Base-by-base conservation (phyloP, 1,140 invertebrate genomes). In the Drosophila lacteicornis region DNA sequence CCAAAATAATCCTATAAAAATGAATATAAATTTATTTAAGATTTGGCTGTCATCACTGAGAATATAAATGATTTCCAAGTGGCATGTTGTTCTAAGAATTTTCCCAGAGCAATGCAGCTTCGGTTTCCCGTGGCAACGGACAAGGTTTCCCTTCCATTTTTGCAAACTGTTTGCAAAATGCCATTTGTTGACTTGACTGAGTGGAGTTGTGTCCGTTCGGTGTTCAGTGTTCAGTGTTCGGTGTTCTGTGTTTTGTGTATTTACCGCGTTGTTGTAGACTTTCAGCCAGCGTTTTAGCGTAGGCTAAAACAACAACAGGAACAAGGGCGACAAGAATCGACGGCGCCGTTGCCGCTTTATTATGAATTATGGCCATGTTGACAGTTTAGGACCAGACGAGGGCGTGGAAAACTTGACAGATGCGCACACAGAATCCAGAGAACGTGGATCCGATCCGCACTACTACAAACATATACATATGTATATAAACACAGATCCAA, bases 361-460 rank as follows among this genome's bases (percentile, higher is more conserved):
- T 90, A 90, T 90, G 82, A 90, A 90, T 90, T 91, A 90, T 90
- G 85, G 76, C 75, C 85, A 90, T 86, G 85, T 90, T 90, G 85
- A 90, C 85, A 90, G 85, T 90, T 90, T 85, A 75, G 79, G 57
- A 82, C 68, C 81, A 65, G 75, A 80, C 86, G 85, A 85, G 86
- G 85, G 85, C 85, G 85, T 90, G 85, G 85, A 90, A 91, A 82
- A 88, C 79, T 81, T 91, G 85, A 90, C 85, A 90, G 85, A 90
- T 90, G 85, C 79, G 81, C 85, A 62, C 81, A 82, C 70, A 74
- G 68, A 73, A 38, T 40, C 55, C 67, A 49, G 19, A 46, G 67
- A 53, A 46, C 30, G n/a, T 19, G 25, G 12, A 40, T 19, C 42
- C 30, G 42, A 65, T 38, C 51, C 13, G 17, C 17, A 55, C 19